These are phyloP conservation scores for Solea solea DNA, from an alignment of 2,113 vertebrate species.

Conservation along the genomic window DNA sequence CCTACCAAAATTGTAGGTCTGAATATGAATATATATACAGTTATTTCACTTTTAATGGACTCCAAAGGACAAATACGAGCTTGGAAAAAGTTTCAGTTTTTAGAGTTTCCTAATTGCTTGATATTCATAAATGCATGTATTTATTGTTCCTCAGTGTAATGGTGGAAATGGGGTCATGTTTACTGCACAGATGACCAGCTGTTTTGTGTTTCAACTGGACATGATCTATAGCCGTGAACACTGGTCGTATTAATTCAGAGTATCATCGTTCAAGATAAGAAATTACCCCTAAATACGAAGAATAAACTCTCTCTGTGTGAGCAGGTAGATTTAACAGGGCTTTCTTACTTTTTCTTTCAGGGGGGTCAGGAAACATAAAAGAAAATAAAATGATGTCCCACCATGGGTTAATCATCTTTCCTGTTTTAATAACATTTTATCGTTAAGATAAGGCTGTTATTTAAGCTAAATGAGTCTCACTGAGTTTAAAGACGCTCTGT, in stretches of 20 bases:
- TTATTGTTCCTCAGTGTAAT: too few relatives aligned
- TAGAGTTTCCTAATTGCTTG: too few relatives aligned
- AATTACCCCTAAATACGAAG: slow-evolving; percentile 51
- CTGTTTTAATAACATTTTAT: not conserved
- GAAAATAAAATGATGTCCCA: too few relatives aligned
- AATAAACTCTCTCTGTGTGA: slow-evolving; percentile 54
- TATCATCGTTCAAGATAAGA: slow-evolving; percentile 64
- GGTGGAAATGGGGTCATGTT: too few relatives aligned
- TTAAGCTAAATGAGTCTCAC: slow-evolving; percentile 11
- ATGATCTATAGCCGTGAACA: slow-evolving; percentile 57
- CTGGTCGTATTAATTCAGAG: slow-evolving; percentile 55
- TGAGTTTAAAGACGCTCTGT: slow-evolving; percentile 17
- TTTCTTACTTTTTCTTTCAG: slow-evolving; percentile 16
- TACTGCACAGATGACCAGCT: too few relatives aligned
- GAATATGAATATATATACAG: too few relatives aligned
- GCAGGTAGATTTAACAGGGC: slow-evolving; percentile 47
- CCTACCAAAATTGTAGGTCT: too few relatives aligned
- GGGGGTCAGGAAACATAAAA: not conserved
- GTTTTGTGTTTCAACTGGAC: slow-evolving; percentile 18
- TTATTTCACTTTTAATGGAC: too few relatives aligned
- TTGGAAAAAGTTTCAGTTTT: too few relatives aligned
- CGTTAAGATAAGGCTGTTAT: slow-evolving; percentile 1
- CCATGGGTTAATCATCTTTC: slow-evolving; percentile 8
- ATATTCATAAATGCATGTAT: too few relatives aligned
- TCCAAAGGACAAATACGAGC: too few relatives aligned